Base-by-base conservation (phyloP, 2,888 invertebrate genomes). In the Thysanoteuthis rhombus region DNA sequence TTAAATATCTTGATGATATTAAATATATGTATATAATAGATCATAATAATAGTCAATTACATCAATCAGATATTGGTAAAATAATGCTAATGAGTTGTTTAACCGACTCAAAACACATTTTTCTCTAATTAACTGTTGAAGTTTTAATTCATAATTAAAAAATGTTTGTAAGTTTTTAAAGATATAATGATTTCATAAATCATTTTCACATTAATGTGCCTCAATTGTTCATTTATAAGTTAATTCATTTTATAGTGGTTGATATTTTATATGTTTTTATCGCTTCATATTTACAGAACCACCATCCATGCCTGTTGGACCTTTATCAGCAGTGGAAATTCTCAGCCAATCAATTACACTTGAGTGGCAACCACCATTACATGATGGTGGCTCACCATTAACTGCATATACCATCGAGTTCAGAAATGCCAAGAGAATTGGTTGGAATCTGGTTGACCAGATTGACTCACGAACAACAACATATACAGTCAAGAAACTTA, bases 351-450 rank as follows among this genome's bases (percentile, higher is more conserved):
- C 95, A 38, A 94, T 96, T 92, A 95, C 94, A 36, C 90, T 96
- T n/a, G 45, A 94, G 10, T 97, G 97, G 97, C 95, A 95, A 38
- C 94, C 96, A 28, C 97, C 97, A 39, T 94, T 95, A 38, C 95
- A 96, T 52, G 95, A 96, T 94, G 96, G 96, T 39, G 96, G 96
- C 19, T 94, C 95, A 40, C 95, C 95, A 75, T 94, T 96, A 42
- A 95, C 94, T 36, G 94, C 94, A 32, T 96, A 96, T 94, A 93
- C 95, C 90, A 93, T 96, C 16, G 96, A 96, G 90, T 94, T 94
- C 40, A 45, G 93, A 39, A 93, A 94, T 47, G 93, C 75, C n/a
- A 95, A 95, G 39, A 94, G 94, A 38, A 93, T 93, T 90, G 94
- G 94, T n/a, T 96, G 95, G 95, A 94, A 94, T 39, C 94, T 94